Percentiles rank a stretch among this genome's conserved stretches.
Conservation (phyloP, 2,888 invertebrate genomes). For the Noctua pronuba region DNA sequence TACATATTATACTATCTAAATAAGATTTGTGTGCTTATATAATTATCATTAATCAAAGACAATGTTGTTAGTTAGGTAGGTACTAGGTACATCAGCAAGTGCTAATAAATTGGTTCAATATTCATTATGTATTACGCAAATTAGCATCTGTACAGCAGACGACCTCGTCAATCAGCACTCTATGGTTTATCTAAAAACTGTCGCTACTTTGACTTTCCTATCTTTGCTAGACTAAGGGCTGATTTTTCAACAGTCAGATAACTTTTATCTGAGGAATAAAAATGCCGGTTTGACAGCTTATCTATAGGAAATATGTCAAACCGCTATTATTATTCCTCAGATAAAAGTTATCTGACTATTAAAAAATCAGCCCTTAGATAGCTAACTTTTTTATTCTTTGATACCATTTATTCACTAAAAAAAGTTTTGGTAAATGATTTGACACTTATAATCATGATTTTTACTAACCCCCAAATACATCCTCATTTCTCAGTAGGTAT, state of each 20-base stretch:
- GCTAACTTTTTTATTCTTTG: neutral
- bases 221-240: neutral
- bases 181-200: constrained; percentile 1
- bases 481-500: neutral
- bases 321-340: no score
- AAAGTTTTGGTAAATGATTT: neutral
- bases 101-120: constrained; percentile 20
- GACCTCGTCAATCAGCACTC: neutral
- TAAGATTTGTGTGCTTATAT: neutral
- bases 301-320: no score
- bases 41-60: neutral
- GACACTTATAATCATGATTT: neutral
- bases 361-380: no score
- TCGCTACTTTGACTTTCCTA: neutral
- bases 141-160: neutral
- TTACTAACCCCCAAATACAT: neutral
- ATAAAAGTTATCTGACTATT: no score
- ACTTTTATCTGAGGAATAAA: no score
- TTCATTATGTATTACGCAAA: constrained; percentile 6
- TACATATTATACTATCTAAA: neutral
- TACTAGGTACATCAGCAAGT: neutral
- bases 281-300: no score
- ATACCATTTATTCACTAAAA: neutral
- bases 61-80: neutral
- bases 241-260: no score